These are phyloP conservation scores for Cylas formicarius DNA, from an alignment of 1,140 invertebrate species.

Conservation along the genomic window DNA sequence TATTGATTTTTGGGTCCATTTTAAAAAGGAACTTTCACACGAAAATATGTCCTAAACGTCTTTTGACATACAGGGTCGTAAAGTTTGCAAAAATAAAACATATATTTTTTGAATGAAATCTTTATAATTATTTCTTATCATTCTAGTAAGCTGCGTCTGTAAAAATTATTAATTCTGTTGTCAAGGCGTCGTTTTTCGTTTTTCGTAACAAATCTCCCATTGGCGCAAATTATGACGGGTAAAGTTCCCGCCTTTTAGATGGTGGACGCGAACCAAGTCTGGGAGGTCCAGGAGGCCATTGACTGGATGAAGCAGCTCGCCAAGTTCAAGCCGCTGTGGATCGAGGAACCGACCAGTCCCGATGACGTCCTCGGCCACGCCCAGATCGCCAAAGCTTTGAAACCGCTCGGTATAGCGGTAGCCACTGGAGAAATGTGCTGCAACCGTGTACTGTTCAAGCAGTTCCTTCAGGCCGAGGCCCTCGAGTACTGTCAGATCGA, in stretches of 20 bases:
- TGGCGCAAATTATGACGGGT: not conserved
- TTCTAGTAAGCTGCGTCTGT: too few relatives aligned
- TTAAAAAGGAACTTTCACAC: too few relatives aligned
- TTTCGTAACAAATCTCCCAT: not conserved
- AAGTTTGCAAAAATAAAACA: too few relatives aligned
- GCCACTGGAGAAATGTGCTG: constrained; percentile 89
- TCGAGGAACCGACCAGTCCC: constrained; percentile 89
- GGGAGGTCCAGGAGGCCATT: constrained; percentile 79
- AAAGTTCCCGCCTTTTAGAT: constrained; percentile 47
- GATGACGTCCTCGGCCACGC: constrained; percentile 84
- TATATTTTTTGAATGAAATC: too few relatives aligned
- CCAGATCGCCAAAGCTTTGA: constrained; percentile 56
- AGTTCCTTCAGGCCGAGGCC: constrained; percentile 71
- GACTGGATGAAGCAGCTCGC: constrained; percentile 75
- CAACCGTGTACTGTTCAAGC: constrained; percentile 88
- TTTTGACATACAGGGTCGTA: too few relatives aligned
- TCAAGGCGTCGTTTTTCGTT: not conserved
- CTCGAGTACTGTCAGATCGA: constrained; percentile 89
- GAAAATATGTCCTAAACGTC: too few relatives aligned
- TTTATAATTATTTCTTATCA: too few relatives aligned
- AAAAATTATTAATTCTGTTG: too few relatives aligned
- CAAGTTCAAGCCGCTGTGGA: constrained; percentile 74
- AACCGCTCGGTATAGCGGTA: constrained; percentile 69
- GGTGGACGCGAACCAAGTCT: constrained; percentile 89
- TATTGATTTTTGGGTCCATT: too few relatives aligned